Evolutionary conservation across 2,888 invertebrate genomes (phyloP), one percentile per base, ranked within the genome.

Genomic region (Caenorhabditis uteleia): DNA sequence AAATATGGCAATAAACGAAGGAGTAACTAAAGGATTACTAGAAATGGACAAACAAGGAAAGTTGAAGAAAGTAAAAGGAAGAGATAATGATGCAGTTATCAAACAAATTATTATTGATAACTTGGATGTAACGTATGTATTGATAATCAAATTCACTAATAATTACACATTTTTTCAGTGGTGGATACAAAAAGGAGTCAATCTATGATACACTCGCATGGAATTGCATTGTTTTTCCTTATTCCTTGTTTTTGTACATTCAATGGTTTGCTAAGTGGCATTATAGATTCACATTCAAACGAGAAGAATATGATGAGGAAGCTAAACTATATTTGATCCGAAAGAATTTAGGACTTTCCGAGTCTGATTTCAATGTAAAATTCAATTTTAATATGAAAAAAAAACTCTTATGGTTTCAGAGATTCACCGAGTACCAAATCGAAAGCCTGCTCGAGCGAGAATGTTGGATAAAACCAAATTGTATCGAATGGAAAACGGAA

Each of bases 171-270:
- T 27, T 65, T 68, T 81, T 45, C 80, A 87, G 92, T 83, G 94
- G 94, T 18, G 92, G 91, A 1, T 93, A 93, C 84, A 91, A 91
- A 0, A 92, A 91, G 82, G 93, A 93, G 0, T 88, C 88, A 48
- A 84, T 91, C 7, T 84, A 80, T 46, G 90, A 93, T 84, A 88
- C 93, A 8, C 85, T 94, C 7, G 92, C 91, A 90, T 86, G 93
- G 47, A 92, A 93, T 85, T 82, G 93, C 20, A 85, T 92, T 29
- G 87, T 92, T 21, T 87, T 89, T 21, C 94, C 94, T 0, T 90
- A 90, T 79, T 90, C 89, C 1, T 77, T 91, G n/a, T 83, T 86
- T 2, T 86, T 87, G 73, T 91, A 90, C 82, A 84, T 90, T 53
- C 36, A 55, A 27, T 75, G 71, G 71, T 48, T 49, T 14, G 64